These are phyloP conservation scores for Drosophila quadrilineata DNA, from an alignment of 1,140 invertebrate genomes.

Conservation along the genomic window DNA sequence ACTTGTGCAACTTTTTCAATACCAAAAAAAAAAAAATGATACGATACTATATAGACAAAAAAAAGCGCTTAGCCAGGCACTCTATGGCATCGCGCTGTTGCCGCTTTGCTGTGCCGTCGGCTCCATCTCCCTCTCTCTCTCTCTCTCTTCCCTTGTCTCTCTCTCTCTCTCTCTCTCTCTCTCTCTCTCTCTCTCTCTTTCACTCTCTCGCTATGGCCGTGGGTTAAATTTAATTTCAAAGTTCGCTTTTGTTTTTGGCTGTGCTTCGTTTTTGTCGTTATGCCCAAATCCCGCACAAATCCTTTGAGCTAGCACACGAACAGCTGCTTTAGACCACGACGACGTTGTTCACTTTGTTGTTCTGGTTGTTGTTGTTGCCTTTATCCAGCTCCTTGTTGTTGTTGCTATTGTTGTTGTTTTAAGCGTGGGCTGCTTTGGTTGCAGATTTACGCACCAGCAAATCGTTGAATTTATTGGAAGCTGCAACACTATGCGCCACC, in stretches of 20 bases:
- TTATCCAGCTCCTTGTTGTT: too few species aligned
- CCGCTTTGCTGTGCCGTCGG: neutral
- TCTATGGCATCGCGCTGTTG: slow-evolving; percentile 20
- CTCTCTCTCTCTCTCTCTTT: neutral
- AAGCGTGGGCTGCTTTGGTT: slow-evolving; percentile 69
- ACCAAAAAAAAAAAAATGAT: neutral
- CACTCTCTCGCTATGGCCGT: slow-evolving; percentile 12
- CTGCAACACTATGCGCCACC: neutral
- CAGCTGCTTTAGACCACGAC: slow-evolving; percentile 59
- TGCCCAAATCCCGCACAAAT: slow-evolving; percentile 75
- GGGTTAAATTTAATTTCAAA: slow-evolving; percentile 77
- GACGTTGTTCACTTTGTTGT: neutral
- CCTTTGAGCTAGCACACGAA: slow-evolving; percentile 75
- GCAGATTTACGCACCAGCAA: slow-evolving; percentile 75
- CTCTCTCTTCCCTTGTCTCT: neutral
- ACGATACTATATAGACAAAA: neutral
- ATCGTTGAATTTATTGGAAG: slow-evolving; percentile 67
- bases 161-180: neutral
- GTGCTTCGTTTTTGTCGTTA: slow-evolving; percentile 66
- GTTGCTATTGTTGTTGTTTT: slow-evolving; percentile 51
- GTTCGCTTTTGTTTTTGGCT: slow-evolving; percentile 60
- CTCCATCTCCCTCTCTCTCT: neutral
- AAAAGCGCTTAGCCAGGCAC: slow-evolving; percentile 56
- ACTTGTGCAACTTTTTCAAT: slow-evolving; percentile 32
- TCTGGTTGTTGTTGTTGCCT: slow-evolving; percentile 3